A percentile compares a stretch with the other conserved stretches of the same genome.
These are phyloP conservation scores for Gorsachius magnificus DNA, from an alignment of 2,797 vertebrate genomes.

Conservation along the genomic window DNA sequence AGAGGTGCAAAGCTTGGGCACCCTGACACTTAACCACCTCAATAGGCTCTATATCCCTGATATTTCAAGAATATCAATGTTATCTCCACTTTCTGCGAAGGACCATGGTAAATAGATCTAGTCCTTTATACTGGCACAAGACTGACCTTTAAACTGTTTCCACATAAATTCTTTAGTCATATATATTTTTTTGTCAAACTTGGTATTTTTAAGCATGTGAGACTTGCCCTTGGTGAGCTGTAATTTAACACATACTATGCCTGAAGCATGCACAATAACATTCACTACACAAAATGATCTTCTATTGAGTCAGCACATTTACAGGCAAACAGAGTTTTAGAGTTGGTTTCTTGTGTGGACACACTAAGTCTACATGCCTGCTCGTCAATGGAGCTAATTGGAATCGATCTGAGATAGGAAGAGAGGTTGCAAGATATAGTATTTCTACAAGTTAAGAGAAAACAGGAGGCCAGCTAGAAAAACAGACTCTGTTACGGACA, in stretches of 20 bases:
- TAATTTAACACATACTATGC: background rate
- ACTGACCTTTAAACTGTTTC: background rate
- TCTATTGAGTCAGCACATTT: background rate
- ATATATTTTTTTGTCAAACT: background rate
- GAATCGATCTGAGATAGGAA: background rate
- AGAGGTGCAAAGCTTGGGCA: background rate
- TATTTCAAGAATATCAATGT: background rate
- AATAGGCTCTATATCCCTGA: background rate
- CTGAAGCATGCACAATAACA: background rate
- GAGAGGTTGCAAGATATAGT: background rate
- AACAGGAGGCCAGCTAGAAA: background rate
- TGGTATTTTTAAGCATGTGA: background rate
- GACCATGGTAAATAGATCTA: background rate
- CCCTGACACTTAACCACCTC: background rate
- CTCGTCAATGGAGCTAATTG: background rate
- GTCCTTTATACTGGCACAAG: background rate
- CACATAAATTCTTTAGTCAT: background rate
- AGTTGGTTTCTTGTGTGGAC: background rate
- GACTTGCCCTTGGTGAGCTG: background rate
- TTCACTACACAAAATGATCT: background rate
- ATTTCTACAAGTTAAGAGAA: background rate
- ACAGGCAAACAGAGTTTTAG: background rate
- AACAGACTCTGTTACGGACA: background rate
- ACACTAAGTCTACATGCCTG: background rate
- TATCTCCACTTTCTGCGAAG: background rate